phyloP scores from a whole-genome alignment of 2,113 vertebrate genomes.

The Sitta europaea region DNA sequence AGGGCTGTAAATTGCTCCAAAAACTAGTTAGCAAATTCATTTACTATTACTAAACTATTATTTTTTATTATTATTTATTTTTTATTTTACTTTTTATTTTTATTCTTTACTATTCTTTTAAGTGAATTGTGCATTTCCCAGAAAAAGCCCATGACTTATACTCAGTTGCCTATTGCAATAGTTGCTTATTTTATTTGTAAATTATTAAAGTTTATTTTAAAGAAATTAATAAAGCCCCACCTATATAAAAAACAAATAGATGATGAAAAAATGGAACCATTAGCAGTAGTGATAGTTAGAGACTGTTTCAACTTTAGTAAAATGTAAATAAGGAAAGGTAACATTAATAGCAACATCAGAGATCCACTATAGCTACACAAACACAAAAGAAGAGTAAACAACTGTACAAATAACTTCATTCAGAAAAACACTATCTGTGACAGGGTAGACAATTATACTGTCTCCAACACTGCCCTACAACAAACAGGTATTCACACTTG shows the following conservation, averaged over 20 bases:
- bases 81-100: no score
- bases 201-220: background rate
- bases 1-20: background rate
- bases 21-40: background rate
- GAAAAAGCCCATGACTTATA: background rate
- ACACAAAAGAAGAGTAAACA: background rate
- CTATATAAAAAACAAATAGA: background rate
- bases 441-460: background rate
- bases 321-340: background rate
- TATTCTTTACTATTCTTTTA: no score
- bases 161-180: background rate
- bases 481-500: background rate
- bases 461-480: background rate
- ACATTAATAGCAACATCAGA: background rate
- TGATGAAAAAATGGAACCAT: background rate
- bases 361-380: background rate
- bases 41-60: background rate
- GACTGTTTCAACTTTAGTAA: background rate
- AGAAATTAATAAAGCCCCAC: background rate
- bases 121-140: background rate
- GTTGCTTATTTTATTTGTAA: background rate
- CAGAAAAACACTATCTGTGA: background rate
- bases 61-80: no score
- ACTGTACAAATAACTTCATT: background rate
- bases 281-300: background rate